phyloP scores from a whole-genome alignment of 2,113 vertebrate genomes.

The Centropus bengalensis region DNA sequence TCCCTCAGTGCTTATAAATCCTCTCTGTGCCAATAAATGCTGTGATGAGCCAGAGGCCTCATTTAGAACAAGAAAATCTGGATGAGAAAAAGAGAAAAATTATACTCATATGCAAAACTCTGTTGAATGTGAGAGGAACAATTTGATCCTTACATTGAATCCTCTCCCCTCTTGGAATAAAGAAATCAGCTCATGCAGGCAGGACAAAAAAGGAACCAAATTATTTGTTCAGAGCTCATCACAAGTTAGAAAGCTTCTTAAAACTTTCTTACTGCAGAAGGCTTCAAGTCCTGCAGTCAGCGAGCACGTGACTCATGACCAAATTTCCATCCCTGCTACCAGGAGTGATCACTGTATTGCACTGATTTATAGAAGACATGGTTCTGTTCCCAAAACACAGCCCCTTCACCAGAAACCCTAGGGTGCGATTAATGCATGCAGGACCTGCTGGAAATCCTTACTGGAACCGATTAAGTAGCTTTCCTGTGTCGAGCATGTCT shows the following conservation, averaged over 20 bases:
- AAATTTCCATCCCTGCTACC: background rate
- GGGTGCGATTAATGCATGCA: background rate
- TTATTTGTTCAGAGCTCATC: background rate
- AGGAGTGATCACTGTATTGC: background rate
- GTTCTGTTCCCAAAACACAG: background rate
- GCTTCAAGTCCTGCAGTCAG: background rate
- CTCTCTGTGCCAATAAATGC: background rate
- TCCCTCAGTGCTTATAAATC: background rate
- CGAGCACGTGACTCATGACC: accelerated
- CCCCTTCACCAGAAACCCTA: background rate
- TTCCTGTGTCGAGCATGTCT: too few relatives aligned
- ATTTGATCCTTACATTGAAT: background rate
- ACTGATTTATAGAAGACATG: background rate
- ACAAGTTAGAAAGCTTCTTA: background rate
- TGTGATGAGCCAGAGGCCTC: background rate
- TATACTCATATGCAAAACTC: background rate
- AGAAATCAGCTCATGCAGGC: background rate
- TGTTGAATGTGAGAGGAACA: background rate
- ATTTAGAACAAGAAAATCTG: background rate
- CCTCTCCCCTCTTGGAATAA: background rate
- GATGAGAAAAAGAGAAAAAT: background rate
- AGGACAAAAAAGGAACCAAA: background rate
- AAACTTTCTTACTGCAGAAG: background rate
- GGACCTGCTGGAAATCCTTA: background rate
- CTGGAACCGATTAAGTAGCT: background rate